Evolutionary conservation across 2,113 vertebrate species (phyloP).

Genomic region (Reinhardtius hippoglossoides): DNA sequence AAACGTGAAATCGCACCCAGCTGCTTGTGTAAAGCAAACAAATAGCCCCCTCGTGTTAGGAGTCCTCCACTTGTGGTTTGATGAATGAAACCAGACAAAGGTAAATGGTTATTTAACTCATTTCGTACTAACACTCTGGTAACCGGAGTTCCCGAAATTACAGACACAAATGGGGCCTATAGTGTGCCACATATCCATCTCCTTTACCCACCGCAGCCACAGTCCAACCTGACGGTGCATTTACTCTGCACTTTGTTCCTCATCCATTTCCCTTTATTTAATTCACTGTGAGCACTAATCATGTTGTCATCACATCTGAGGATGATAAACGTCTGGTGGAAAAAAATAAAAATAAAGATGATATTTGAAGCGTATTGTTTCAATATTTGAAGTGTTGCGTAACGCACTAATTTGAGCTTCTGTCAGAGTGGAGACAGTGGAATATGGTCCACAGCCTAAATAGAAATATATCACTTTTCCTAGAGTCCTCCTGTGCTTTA

Average conservation of each 20-base stretch:
- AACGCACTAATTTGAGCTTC: constrained; percentile 41
- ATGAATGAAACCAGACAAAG: constrained; percentile 96
- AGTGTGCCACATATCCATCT: constrained; percentile 78
- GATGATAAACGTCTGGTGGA: constrained; percentile 1
- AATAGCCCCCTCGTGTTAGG: constrained; percentile 93
- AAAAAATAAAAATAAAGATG: constrained; percentile 15
- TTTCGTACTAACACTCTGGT: constrained; percentile 89
- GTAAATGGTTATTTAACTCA: constrained; percentile 97
- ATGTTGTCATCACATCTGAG: constrained; percentile 32
- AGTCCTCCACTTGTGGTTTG: constrained; percentile 92
- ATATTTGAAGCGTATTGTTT: constrained; percentile 33
- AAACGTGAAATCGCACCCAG: constrained; percentile 98
- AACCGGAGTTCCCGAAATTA: constrained; percentile 84
- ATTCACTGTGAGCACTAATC: constrained; percentile 14
- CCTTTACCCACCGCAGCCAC: constrained; percentile 65
- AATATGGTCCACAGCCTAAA: constrained; percentile 41
- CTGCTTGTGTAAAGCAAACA: constrained; percentile 98
- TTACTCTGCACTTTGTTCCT: constrained; percentile 21
- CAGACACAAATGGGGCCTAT: constrained; percentile 76
- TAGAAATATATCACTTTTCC: constrained; percentile 48
- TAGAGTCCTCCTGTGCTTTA: constrained; percentile 50
- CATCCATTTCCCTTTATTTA: constrained; percentile 24
- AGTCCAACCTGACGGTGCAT: constrained; percentile 51
- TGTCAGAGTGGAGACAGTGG: constrained; percentile 21
- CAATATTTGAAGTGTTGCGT: constrained; percentile 51